Evolutionary conservation across 2,888 invertebrate genomes (phyloP).

Genomic region (Amaurobius ferox): DNA sequence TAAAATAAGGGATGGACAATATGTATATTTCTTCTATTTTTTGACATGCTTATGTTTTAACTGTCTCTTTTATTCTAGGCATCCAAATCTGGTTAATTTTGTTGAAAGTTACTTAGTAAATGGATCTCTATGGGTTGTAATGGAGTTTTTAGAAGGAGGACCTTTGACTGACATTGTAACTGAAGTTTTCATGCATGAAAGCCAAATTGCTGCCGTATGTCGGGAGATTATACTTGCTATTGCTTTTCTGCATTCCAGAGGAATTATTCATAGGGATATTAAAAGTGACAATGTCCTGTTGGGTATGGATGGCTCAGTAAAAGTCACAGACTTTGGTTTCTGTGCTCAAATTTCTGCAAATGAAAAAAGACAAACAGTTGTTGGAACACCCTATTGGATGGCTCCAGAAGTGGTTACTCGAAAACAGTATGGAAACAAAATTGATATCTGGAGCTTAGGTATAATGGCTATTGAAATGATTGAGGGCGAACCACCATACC

Average conservation of each 20-base stretch:
- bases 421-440: conserved; percentile 93
- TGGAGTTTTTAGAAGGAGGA: conserved; percentile 82
- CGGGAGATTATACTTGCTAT: conserved; percentile 92
- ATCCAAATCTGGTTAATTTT: conserved; percentile 96
- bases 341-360: conserved; percentile 97
- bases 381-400: conserved; percentile 99
- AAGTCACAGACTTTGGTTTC: conserved; percentile 98
- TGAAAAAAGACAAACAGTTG: conserved; percentile 94
- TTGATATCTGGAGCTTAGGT: conserved; percentile 89
- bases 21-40: background rate
- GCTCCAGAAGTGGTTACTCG: conserved; percentile 95
- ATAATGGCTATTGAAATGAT: conserved; percentile 99
- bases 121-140: conserved; percentile 92
- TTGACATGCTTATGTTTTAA: background rate
- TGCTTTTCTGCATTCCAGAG: conserved; percentile 90
- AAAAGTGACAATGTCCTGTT: conserved; percentile 98
- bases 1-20: too few species aligned
- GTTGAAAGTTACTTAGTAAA: conserved; percentile 92
- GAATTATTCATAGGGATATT: conserved; percentile 95
- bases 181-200: conserved; percentile 97
- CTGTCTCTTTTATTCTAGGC: conserved; percentile 77
- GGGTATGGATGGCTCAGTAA: conserved; percentile 93
- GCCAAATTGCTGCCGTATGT: conserved; percentile 96
- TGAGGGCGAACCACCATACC: conserved; percentile 97
- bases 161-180: conserved; percentile 97